Conservation (phyloP, 2,113 vertebrate genomes). For the Nesoenas mayeri region DNA sequence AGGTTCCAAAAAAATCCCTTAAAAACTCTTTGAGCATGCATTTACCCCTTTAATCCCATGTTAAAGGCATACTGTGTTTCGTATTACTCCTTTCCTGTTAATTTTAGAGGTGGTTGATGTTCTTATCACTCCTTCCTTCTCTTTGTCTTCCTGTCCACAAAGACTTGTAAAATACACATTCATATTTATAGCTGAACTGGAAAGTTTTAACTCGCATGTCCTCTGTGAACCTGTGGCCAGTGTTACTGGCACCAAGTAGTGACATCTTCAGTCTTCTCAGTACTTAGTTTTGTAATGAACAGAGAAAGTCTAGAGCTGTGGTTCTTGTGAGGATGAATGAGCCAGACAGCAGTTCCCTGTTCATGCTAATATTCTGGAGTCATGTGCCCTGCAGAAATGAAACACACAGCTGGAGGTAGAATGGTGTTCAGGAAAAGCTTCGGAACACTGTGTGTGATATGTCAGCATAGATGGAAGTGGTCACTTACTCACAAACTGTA, state of each 20-base stretch:
- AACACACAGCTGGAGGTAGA: not conserved
- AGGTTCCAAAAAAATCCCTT: not conserved
- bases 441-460: not conserved
- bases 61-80: not conserved
- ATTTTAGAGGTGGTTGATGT: not conserved
- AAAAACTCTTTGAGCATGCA: not conserved
- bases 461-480: not conserved
- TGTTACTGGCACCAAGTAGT: not conserved
- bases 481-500: not conserved
- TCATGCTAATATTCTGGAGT: not conserved
- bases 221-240: not conserved
- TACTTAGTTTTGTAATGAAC: not conserved
- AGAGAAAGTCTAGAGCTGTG: not conserved
- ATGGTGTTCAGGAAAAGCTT: not conserved
- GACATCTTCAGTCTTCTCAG: not conserved
- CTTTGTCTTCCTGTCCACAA: not conserved
- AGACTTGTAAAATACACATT: not conserved
- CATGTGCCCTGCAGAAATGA: not conserved
- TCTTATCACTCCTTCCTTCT: not conserved
- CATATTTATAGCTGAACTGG: not conserved
- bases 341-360: not conserved
- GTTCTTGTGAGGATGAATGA: not conserved
- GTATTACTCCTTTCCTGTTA: conserved; percentile 7
- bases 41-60: not conserved
- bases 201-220: not conserved